Conservation (phyloP, 2,797 vertebrate species). For the Myripristis murdjan region DNA sequence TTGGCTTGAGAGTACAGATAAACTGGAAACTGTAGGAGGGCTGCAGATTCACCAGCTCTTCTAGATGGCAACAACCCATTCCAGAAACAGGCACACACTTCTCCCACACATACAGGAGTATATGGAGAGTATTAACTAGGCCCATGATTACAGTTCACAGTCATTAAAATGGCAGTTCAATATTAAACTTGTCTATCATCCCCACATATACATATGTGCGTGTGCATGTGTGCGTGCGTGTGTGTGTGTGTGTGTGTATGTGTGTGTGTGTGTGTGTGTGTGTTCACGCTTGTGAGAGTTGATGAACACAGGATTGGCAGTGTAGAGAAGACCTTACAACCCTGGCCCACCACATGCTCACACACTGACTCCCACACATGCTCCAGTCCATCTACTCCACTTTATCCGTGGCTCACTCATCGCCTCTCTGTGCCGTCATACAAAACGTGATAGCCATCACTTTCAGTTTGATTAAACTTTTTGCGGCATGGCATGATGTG, state of each 20-base stretch:
- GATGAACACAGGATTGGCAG: slow-evolving; percentile 69
- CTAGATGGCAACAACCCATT: slow-evolving; percentile 23
- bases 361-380: slow-evolving; percentile 67
- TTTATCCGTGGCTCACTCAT: slow-evolving; percentile 48
- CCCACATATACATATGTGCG: slow-evolving; percentile 1
- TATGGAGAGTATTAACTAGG: neutral
- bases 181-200: neutral
- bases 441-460: slow-evolving; percentile 48
- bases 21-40: slow-evolving; percentile 41
- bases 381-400: slow-evolving; percentile 26
- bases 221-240: neutral
- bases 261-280: slow-evolving; percentile 13
- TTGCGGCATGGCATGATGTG: slow-evolving; percentile 1
- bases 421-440: slow-evolving; percentile 37
- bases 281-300: slow-evolving; percentile 28
- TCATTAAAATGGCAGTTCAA: neutral
- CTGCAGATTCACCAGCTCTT: slow-evolving; percentile 31
- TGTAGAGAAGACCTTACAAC: slow-evolving; percentile 66
- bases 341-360: slow-evolving; percentile 66
- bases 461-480: slow-evolving; percentile 49
- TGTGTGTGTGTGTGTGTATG: slow-evolving; percentile 21
- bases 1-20: slow-evolving; percentile 43
- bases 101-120: neutral
- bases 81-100: slow-evolving; percentile 12
- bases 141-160: neutral